Base-by-base conservation (phyloP, 2,888 invertebrate genomes). In the Zonitis immaculata region DNA sequence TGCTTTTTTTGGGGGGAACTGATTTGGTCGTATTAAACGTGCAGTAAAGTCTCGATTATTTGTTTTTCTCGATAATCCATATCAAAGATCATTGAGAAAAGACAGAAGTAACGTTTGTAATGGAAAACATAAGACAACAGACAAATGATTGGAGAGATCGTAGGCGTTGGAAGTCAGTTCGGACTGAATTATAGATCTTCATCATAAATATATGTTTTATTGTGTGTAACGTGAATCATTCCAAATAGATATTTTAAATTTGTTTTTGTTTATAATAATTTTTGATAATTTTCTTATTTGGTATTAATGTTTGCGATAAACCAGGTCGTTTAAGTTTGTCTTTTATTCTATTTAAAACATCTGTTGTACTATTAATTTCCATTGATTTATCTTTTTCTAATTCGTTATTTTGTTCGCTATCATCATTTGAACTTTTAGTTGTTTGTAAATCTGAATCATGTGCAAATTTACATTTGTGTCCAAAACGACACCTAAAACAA, bases 381-480 rank as follows among this genome's bases (percentile, higher is more conserved):
- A n/a, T n/a, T n/a, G n/a, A n/a, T n/a, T n/a, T n/a, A n/a, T 63
- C 60, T 47, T 51, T 65, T 44, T 66, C 60, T 47, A 65, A 66
- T 4, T 67, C 60, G 14, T 67, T 60, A 28, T 62, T 56, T 35
- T 64, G 58, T 42, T 65, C 6, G 5, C 54, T 12, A 75, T 76
- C 58, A 78, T 76, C 0, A 82, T 81, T 44, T 83, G 81, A 16
- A 61, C 82, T 80, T 26, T 77, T 72, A 43, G 81, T 78, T 66
- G 84, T 83, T 69, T 87, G 86, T 26, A 92, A 77, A 72, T 94
- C 93, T 0, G 91, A 89, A 68, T 92, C 93, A 74, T 95, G 95
- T 0, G 92, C 93, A 75, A 87, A 95, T 64, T 89, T 90, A 73
- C 95, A 95, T 67, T 90, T 92, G 69, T 91, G 91, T 0, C 95